Percentiles rank a stretch among this genome's conserved stretches.
These are phyloP conservation scores for Drosophila pachea DNA, from an alignment of 1,140 invertebrate genomes.

Conservation along the genomic window DNA sequence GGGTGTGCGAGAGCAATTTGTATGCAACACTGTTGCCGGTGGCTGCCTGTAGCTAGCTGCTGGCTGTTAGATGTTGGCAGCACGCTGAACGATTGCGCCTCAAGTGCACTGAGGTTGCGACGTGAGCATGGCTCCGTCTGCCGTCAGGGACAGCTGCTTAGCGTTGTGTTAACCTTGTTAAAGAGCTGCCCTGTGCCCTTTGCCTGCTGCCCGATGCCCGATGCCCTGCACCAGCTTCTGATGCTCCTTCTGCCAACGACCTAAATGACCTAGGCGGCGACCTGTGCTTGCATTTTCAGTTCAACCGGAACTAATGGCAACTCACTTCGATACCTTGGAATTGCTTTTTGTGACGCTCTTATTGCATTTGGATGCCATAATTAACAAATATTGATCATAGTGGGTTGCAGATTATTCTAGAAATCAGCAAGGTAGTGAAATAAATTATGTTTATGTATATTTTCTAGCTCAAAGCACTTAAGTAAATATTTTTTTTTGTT, in stretches of 20 bases:
- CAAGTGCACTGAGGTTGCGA: slow-evolving; percentile 65
- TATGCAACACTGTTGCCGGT: slow-evolving; percentile 55
- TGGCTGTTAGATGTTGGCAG: slow-evolving; percentile 18
- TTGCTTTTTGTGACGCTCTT: slow-evolving; percentile 28
- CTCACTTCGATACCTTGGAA: slow-evolving; percentile 29
- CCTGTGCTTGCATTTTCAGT: slow-evolving; percentile 12
- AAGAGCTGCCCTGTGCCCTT: slow-evolving; percentile 25
- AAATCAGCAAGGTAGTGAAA: too few relatives aligned
- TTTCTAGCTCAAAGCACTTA: neutral
- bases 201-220: neutral
- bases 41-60: slow-evolving; percentile 5
- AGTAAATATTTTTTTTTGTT: slow-evolving; percentile 7
- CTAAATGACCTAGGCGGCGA: slow-evolving; percentile 22
- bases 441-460: neutral
- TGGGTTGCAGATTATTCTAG: neutral
- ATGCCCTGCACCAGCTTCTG: neutral
- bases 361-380: slow-evolving; percentile 30
- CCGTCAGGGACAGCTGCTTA: slow-evolving; percentile 45
- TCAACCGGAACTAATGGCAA: slow-evolving; percentile 15
- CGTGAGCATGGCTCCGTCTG: slow-evolving; percentile 24
- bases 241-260: slow-evolving; percentile 8
- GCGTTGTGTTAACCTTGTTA: slow-evolving; percentile 64
- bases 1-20: slow-evolving; percentile 53
- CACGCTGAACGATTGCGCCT: slow-evolving; percentile 68
- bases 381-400: slow-evolving; percentile 35